Evolutionary conservation across 30 jellyfish, hydroid and myxozoan genomes (phyloP).

Genomic region (Morbakka virulenta): DNA sequence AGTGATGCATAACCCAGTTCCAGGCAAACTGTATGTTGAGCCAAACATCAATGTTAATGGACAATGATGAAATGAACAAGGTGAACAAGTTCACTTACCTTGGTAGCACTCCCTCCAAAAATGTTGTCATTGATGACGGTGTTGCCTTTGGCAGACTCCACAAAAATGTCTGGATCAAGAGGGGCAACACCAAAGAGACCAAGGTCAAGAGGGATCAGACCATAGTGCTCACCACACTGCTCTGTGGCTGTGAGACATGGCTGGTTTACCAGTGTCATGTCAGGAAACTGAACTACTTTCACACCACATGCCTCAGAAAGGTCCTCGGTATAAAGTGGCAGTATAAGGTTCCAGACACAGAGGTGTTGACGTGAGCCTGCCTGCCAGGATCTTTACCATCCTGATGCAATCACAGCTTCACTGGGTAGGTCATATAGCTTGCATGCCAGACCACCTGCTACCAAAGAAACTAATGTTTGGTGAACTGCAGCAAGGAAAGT

Average conservation of each 20-base stretch:
- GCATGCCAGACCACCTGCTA: conserved; percentile 18
- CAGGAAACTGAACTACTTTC: not conserved
- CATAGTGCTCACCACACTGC: not conserved
- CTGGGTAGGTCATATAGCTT: not conserved
- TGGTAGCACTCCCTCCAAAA: not conserved
- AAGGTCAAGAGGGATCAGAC: not conserved
- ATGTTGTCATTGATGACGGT: not conserved
- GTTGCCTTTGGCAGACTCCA: not conserved
- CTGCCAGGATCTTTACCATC: not conserved
- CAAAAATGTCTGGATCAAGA: not conserved
- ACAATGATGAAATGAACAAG: not conserved
- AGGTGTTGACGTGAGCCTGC: conserved; percentile 1
- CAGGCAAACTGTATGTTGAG: not conserved
- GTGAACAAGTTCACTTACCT: not conserved
- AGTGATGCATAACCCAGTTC: not conserved
- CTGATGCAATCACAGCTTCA: not conserved
- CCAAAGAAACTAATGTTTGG: not conserved
- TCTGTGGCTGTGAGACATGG: not conserved
- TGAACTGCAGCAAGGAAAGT: not conserved
- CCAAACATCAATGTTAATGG: not conserved
- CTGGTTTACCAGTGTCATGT: not conserved
- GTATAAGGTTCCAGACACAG: not conserved
- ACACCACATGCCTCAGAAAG: not conserved
- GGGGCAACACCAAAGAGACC: not conserved
- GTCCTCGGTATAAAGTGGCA: not conserved